A percentile compares a stretch with the other conserved stretches of the same genome.
phyloP scores from a whole-genome alignment of 2,113 vertebrate species.

The Thymallus thymallus region DNA sequence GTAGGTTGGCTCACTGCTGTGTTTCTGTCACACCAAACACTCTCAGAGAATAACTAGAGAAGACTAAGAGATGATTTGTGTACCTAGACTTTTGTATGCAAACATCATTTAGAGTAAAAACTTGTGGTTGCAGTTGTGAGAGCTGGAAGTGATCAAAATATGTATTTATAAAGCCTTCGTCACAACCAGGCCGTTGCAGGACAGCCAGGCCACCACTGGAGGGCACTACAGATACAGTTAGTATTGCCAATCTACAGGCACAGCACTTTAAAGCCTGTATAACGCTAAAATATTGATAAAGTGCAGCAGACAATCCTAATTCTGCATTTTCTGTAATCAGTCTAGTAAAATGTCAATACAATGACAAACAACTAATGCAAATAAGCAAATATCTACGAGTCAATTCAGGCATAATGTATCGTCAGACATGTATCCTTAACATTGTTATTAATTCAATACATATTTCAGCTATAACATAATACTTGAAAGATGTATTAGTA shows the following conservation, averaged over 20 bases:
- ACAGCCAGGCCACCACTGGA: slow-evolving; percentile 36
- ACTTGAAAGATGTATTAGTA: slow-evolving; percentile 56
- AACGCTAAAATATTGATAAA: slow-evolving; percentile 66
- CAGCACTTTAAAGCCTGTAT: slow-evolving; percentile 46
- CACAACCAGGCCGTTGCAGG: slow-evolving; percentile 46
- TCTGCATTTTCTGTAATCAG: slow-evolving; percentile 35
- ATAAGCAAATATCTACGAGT: slow-evolving; percentile 49
- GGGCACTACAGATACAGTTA: slow-evolving; percentile 32
- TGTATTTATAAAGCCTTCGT: slow-evolving; percentile 21
- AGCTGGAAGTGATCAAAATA: slow-evolving; percentile 23
- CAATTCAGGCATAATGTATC: slow-evolving; percentile 46
- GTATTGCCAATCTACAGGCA: slow-evolving; percentile 42
- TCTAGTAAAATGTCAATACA: slow-evolving; percentile 47
- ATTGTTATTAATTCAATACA: slow-evolving; percentile 47
- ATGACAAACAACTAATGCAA: slow-evolving; percentile 43
- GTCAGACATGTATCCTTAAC: slow-evolving; percentile 56
- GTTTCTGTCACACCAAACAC: not conserved
- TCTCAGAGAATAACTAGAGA: not conserved
- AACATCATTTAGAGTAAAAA: slow-evolving; percentile 1
- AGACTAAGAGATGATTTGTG: not conserved
- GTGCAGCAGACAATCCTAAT: slow-evolving; percentile 55
- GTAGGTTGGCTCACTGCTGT: not conserved
- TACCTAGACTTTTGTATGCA: not conserved
- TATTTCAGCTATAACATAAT: slow-evolving; percentile 30
- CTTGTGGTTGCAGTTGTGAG: not conserved